Evolutionary conservation across 2,888 invertebrate species (phyloP), one percentile per base, ranked within the genome.

Genomic region (Priocnemis perturbator): DNA sequence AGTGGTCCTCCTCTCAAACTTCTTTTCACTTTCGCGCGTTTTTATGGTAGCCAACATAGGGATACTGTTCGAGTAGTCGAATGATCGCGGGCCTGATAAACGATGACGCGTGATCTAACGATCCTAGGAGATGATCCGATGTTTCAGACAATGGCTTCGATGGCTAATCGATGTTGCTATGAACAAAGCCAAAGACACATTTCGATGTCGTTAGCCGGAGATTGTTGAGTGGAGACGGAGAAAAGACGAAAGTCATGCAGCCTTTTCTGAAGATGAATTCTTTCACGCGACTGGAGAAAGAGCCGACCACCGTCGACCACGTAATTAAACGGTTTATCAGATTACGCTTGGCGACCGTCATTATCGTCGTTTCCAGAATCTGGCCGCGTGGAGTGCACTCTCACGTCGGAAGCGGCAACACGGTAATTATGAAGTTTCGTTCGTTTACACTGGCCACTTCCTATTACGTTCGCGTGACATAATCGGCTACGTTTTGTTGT

Each of bases 281-380:
- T 17, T 15, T 21, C 47, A 37, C 45, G 55, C n/a, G 20, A 19
- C 30, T 19, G 45, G 30, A 45, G 21, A 20, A 37, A 37, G 37
- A 37, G 37, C 37, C 37, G 37, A 11, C 26, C 21, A 17, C 23
- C 17, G 37, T 15, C n/a, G n/a, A 26, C 63, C 55, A 21, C 67
- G 70, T 73, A 81, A 81, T 81, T 81, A 79, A 81, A 75, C 69
- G 64, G 37, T 71, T 81, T 77, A 81, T 81, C 81, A 77, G 76
- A 81, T 81, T 76, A 73, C 64, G 64, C 67, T 65, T 73, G 57
- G 69, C 52, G 60, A 65, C 60, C 66, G 61, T 67, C 64, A 70
- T 79, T 74, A 77, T 72, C 69, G 21, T 48, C 67, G 45, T 55
- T 64, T 64, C 67, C 67, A 59, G 37, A 23, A 62, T 60, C 37